These are phyloP conservation scores for Micropterix aruncella DNA, from an alignment of 2,888 invertebrate species.

Conservation along the genomic window DNA sequence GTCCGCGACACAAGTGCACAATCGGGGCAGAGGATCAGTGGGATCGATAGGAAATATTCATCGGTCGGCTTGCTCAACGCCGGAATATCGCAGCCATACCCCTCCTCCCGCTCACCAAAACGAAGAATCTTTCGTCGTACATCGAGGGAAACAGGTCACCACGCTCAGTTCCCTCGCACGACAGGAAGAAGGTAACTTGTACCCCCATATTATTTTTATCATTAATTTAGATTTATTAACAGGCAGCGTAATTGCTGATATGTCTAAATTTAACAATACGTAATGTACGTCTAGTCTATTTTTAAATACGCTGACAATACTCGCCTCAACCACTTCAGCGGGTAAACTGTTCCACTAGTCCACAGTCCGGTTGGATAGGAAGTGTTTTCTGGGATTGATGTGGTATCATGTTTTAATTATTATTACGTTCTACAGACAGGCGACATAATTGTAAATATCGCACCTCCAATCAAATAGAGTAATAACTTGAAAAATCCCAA, in stretches of 20 bases:
- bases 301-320: background rate
- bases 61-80: conserved; percentile 30
- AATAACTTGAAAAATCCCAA: too few species aligned
- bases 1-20: conserved; percentile 25
- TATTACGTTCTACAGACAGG: too few species aligned
- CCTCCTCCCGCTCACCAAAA: conserved; percentile 19
- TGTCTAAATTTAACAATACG: background rate
- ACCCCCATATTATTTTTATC: too few species aligned
- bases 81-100: conserved; percentile 27
- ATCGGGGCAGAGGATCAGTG: conserved; percentile 15
- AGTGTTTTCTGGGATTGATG: too few species aligned
- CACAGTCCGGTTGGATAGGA: background rate
- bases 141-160: conserved; percentile 64
- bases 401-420: too few species aligned
- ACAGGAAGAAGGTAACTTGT: conserved; percentile 18
- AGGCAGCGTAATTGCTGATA: background rate
- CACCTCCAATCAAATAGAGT: too few species aligned
- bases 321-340: background rate
- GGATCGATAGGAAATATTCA: conserved; percentile 8
- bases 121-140: conserved; percentile 67
- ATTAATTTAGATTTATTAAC: background rate
- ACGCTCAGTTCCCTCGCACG: conserved; percentile 51
- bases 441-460: too few species aligned
- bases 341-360: background rate
- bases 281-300: background rate